phyloP scores from a whole-genome alignment of 2,113 vertebrate genomes.

The Nanorana parkeri region DNA sequence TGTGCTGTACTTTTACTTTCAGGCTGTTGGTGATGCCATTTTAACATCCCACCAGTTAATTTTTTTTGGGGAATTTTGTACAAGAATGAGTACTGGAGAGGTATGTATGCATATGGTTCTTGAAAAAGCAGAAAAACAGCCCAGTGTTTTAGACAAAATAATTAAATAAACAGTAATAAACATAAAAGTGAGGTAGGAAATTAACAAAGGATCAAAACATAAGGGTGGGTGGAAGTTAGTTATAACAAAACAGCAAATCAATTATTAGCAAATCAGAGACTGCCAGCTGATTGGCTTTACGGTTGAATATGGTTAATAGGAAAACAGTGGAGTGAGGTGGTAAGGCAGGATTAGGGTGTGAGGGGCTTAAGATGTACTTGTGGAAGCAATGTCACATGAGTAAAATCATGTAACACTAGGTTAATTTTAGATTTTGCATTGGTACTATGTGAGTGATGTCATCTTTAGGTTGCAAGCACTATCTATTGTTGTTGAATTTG shows the following conservation, averaged over 20 bases:
- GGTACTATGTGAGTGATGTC: background rate
- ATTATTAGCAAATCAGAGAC: conserved; percentile 6
- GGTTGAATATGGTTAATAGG: conserved; percentile 1
- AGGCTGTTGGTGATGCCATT: no score
- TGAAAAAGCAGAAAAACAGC: conserved; percentile 53
- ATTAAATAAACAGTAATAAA: conserved; percentile 37
- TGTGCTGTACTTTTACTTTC: no score
- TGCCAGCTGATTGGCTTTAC: background rate
- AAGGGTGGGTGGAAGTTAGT: conserved; percentile 51
- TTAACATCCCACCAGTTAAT: no score
- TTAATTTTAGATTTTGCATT: no score
- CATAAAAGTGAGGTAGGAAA: conserved; percentile 51
- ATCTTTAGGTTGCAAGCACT: background rate
- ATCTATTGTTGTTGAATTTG: no score
- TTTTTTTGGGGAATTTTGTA: background rate
- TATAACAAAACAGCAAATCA: conserved; percentile 43
- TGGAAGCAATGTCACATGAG: conserved; percentile 13
- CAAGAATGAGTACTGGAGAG: conserved; percentile 2
- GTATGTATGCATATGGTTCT: conserved; percentile 20
- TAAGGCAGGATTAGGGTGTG: background rate
- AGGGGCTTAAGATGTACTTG: background rate
- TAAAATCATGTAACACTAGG: background rate
- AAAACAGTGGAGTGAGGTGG: background rate
- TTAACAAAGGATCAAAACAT: conserved; percentile 58
- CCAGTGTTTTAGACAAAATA: conserved; percentile 26